These are phyloP conservation scores for Microtus oregoni DNA, from an alignment of 2,113 vertebrate species.

Conservation along the genomic window DNA sequence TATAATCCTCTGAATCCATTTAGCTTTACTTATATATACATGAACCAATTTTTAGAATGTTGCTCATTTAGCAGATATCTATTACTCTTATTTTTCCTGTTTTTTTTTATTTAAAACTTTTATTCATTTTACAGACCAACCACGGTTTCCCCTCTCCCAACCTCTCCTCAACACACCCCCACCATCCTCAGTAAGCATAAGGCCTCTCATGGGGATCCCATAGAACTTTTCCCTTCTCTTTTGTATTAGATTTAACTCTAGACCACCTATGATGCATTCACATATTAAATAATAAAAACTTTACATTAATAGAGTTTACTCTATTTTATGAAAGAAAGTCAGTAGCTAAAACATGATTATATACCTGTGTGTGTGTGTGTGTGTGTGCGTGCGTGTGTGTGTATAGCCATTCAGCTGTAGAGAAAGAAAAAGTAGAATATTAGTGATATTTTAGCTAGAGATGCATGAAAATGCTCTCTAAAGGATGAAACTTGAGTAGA, in stretches of 20 bases:
- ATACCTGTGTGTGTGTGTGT: not conserved
- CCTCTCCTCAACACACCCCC: no score
- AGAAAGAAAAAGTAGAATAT: constrained; percentile 33
- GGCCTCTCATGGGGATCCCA: no score
- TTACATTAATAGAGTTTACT: not conserved
- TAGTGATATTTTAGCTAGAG: constrained; percentile 1
- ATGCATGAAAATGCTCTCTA: not conserved
- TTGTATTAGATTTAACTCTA: constrained; percentile 44
- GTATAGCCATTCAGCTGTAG: not conserved
- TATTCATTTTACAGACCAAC: no score
- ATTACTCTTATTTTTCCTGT: not conserved
- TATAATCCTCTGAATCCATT: not conserved
- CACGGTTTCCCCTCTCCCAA: no score
- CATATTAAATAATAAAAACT: constrained; percentile 6
- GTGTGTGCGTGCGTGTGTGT: no score
- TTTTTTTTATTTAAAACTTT: no score
- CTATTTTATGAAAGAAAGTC: not conserved
- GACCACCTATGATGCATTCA: not conserved
- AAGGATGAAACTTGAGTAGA: constrained; percentile 19
- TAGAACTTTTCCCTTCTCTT: not conserved
- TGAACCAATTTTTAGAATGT: not conserved
- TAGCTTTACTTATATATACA: not conserved
- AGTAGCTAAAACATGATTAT: not conserved
- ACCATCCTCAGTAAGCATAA: no score
- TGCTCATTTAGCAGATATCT: constrained; percentile 25